phyloP scores from a whole-genome alignment of 2,113 vertebrate species.

The Columba janthina region DNA sequence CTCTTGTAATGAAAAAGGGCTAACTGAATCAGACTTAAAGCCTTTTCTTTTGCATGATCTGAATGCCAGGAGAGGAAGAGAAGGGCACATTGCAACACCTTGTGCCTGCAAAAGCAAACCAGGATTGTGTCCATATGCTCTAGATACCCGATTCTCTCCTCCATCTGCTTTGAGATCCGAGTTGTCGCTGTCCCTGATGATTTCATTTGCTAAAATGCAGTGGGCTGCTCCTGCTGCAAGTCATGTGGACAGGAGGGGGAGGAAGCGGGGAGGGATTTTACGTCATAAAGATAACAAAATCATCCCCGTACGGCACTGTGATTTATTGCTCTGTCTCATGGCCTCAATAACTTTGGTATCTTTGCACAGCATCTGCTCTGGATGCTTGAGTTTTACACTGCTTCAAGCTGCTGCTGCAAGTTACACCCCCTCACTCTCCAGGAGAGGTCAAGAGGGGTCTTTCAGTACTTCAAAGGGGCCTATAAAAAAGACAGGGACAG shows the following conservation, averaged over 20 bases:
- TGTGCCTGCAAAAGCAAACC: background rate
- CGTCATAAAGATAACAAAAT: background rate
- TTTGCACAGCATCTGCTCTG: background rate
- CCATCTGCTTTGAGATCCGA: background rate
- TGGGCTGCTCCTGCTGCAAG: background rate
- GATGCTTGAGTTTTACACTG: background rate
- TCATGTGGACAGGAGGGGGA: background rate
- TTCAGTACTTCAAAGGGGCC: no score
- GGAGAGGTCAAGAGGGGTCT: background rate
- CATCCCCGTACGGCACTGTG: background rate
- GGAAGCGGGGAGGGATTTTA: background rate
- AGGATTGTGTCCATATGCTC: background rate
- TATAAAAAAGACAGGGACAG: no score
- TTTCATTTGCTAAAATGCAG: background rate
- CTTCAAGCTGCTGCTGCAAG: background rate
- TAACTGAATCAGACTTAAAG: background rate
- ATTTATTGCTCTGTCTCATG: constrained; percentile 23
- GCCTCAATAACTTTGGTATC: background rate
- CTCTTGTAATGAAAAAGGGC: background rate
- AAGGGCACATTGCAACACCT: background rate
- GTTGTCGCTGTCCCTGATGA: background rate
- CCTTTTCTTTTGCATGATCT: background rate
- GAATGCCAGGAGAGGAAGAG: background rate
- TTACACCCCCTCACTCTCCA: background rate
- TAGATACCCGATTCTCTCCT: background rate